Evolutionary conservation across 2,113 vertebrate species (phyloP), one percentile per base, ranked within the genome.

Genomic region (Nanger granti): DNA sequence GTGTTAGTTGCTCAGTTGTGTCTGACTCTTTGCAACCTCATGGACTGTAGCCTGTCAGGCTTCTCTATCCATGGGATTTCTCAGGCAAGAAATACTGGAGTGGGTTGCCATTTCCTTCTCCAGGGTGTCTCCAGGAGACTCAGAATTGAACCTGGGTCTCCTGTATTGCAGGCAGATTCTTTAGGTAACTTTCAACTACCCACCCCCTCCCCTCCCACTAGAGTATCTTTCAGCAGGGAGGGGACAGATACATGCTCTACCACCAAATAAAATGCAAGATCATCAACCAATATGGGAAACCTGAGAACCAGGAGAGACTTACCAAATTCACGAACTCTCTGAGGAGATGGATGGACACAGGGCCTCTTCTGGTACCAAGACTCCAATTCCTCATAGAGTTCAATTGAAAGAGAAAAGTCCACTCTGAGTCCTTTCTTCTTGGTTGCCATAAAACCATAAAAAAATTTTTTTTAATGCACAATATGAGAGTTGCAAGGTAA

Each of bases 171-270:
- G n/a, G 66, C n/a, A 37, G n/a, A 44, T 26, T 44, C 73, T 44
- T 44, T 31, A 13, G 1, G 11, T 14, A 26, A 26, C 73, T 76
- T 76, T 76, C 11, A 44, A 26, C 22, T 41, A 2, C 3, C 22
- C 22, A 22, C 12, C 3, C 2, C 4, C 20, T 3, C 11, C n/a
- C 9, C 66, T 69, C n/a, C n/a, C 1, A 11, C n/a, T 41, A 26
- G 37, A 26, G 73, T 76, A 26, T 44, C 37, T 76, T 76, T 44
- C 73, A 26, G 73, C 73, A 41, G 22, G 37, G 37, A 76, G 22
- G 69, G 11, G 37, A 7, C 73, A 76, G 73, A 76, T 76, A 14
- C 73, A 12, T 44, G 73, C 73, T 76, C 11, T 44, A 76, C 37
- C 73, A 26, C 11, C 22, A 76, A 14, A 76, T 76, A 76, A 76